phyloP scores from a whole-genome alignment of 2,113 vertebrate species.

The Crotalus helleri region DNA sequence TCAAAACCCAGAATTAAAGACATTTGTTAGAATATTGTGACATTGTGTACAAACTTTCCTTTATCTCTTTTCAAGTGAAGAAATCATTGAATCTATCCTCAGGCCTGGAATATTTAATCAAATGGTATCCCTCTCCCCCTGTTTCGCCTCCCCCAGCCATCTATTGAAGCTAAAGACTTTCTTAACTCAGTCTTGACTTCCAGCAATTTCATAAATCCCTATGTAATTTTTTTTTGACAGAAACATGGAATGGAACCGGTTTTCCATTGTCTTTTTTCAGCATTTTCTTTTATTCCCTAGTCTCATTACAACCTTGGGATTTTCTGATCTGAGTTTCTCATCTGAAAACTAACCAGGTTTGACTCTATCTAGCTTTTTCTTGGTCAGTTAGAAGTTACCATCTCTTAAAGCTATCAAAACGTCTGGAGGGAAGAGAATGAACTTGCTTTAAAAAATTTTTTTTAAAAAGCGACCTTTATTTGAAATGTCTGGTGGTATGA shows the following conservation, averaged over 20 bases:
- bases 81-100: neutral
- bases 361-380: neutral
- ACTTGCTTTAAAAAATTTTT: neutral
- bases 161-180: neutral
- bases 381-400: neutral
- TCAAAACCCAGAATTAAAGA: neutral
- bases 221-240: neutral
- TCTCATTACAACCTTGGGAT: neutral
- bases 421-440: neutral
- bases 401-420: neutral
- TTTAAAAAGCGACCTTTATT: neutral
- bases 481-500: constrained; percentile 34
- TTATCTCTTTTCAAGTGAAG: neutral
- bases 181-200: neutral
- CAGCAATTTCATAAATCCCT: neutral
- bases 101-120: neutral
- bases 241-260: neutral
- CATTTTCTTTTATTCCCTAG: neutral
- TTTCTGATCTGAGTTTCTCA: neutral
- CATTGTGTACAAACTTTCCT: neutral
- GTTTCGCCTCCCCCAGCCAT: neutral
- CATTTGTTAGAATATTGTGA: neutral
- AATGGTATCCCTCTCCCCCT: neutral
- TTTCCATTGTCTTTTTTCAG: neutral
- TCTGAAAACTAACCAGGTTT: neutral